Evolutionary conservation across 2,888 invertebrate species (phyloP).

Genomic region (Pseudanteris insignis): DNA sequence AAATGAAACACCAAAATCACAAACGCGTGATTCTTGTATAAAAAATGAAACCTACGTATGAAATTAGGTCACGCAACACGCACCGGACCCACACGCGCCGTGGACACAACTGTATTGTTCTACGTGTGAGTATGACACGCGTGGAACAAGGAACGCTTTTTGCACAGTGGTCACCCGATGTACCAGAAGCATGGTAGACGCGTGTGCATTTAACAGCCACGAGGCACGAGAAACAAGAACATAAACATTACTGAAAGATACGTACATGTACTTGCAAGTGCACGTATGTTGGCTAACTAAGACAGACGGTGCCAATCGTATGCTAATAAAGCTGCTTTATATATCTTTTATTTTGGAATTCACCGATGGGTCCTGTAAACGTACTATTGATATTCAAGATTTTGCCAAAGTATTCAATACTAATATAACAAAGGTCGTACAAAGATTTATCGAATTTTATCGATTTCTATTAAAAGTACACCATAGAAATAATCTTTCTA

Average conservation of each 20-base stretch:
- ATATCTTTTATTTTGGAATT: slow-evolving; percentile 53
- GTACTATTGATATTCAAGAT: slow-evolving; percentile 48
- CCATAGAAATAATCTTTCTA: too few species aligned
- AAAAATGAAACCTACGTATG: too few species aligned
- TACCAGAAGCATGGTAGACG: slow-evolving; percentile 53
- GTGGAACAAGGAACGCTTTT: slow-evolving; percentile 45
- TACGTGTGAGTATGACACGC: too few species aligned
- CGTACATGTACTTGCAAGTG: too few species aligned
- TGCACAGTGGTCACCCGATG: slow-evolving; percentile 36
- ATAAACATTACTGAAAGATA: slow-evolving; percentile 63
- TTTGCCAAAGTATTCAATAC: too few species aligned
- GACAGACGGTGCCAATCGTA: slow-evolving; percentile 65
- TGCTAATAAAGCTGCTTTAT: slow-evolving; percentile 61
- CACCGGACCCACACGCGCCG: slow-evolving; percentile 42
- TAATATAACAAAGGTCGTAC: too few species aligned
- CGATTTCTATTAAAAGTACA: too few species aligned
- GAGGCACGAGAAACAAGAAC: slow-evolving; percentile 60
- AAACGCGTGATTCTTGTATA: too few species aligned
- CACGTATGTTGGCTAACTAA: slow-evolving; percentile 53
- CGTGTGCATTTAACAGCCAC: slow-evolving; percentile 59
- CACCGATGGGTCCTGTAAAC: slow-evolving; percentile 48
- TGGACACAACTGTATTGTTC: slow-evolving; percentile 41
- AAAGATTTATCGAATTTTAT: too few species aligned
- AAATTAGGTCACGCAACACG: slow-evolving; percentile 37
- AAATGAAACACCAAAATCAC: too few species aligned